These are phyloP conservation scores for Rafetus swinhoei DNA, from an alignment of 2,113 vertebrate species.

Conservation along the genomic window DNA sequence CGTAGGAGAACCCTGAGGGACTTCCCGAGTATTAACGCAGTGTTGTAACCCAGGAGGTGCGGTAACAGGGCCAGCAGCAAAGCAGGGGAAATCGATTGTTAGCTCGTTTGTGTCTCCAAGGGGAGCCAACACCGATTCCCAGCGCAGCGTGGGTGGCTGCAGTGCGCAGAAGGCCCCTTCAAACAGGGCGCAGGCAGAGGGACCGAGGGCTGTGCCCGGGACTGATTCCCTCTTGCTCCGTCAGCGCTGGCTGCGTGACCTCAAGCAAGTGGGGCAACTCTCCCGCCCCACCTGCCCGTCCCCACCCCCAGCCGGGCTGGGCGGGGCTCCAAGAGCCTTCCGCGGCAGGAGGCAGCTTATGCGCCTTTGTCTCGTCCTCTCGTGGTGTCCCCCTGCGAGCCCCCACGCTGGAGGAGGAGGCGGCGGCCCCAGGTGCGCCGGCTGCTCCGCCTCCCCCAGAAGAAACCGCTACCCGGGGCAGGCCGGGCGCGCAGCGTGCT, in stretches of 20 bases:
- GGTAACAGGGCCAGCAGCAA: not conserved
- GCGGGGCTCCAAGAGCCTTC: too few species aligned
- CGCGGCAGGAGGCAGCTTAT: too few species aligned
- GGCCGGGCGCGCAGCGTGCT: too few species aligned
- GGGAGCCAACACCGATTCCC: not conserved
- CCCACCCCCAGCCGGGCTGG: too few species aligned
- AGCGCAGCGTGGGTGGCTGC: too few species aligned
- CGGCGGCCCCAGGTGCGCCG: too few species aligned
- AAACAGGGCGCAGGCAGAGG: not conserved
- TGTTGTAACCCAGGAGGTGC: not conserved
- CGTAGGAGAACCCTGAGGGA: not conserved
- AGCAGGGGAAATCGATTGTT: not conserved
- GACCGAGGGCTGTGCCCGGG: too few species aligned
- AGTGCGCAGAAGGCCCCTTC: not conserved
- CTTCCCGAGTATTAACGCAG: too few species aligned
- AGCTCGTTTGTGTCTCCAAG: not conserved
- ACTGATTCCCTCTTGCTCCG: not conserved
- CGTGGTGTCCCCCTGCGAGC: too few species aligned
- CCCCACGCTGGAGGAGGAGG: too few species aligned
- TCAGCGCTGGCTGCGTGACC: not conserved
- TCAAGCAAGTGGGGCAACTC: fast-evolving
- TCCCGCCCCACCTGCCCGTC: too few species aligned
- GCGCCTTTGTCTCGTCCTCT: not conserved
- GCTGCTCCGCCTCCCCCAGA: not conserved
- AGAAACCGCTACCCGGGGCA: not conserved